Evolutionary conservation across 2,797 vertebrate genomes (phyloP).

Genomic region (Erpetoichthys calabaricus): DNA sequence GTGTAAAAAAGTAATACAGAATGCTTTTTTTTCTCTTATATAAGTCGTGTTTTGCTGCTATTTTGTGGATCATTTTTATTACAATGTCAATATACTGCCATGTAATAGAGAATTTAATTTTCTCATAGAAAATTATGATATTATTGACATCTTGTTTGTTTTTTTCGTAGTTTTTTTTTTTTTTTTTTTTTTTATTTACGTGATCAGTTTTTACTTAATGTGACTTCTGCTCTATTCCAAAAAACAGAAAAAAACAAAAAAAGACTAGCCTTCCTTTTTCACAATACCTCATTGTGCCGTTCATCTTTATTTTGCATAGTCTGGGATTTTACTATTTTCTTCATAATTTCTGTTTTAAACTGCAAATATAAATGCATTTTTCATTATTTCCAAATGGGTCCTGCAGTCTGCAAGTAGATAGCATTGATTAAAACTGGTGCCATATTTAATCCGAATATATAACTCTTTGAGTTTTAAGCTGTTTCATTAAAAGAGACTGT

Average conservation of each 20-base stretch:
- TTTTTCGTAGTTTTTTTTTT: constrained; percentile 47
- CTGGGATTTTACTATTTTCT: constrained; percentile 39
- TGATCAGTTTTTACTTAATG: constrained; percentile 76
- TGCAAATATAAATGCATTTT: constrained; percentile 44
- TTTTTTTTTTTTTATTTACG: constrained; percentile 43
- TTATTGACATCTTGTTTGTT: constrained; percentile 75
- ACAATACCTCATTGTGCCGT: constrained; percentile 93
- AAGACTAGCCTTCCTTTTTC: constrained; percentile 66
- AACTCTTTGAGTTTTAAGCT: constrained; percentile 60
- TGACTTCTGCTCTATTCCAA: constrained; percentile 91
- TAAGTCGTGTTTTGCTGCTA: constrained; percentile 92
- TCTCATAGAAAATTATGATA: constrained; percentile 86
- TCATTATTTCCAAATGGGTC: constrained; percentile 50
- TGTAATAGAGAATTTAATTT: constrained; percentile 76
- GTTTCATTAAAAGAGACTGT: constrained; percentile 59
- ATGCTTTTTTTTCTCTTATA: constrained; percentile 68
- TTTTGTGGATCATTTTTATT: constrained; percentile 68
- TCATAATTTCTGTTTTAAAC: constrained; percentile 45
- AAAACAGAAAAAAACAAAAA: constrained; percentile 36
- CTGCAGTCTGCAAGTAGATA: constrained; percentile 43
- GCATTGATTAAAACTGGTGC: constrained; percentile 47
- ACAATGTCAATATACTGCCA: constrained; percentile 86
- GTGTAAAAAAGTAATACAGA: constrained; percentile 53
- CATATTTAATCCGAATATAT: constrained; percentile 47
- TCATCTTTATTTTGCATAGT: constrained; percentile 52